Base-by-base conservation (phyloP, 2,888 invertebrate species). In the Helleia helle region DNA sequence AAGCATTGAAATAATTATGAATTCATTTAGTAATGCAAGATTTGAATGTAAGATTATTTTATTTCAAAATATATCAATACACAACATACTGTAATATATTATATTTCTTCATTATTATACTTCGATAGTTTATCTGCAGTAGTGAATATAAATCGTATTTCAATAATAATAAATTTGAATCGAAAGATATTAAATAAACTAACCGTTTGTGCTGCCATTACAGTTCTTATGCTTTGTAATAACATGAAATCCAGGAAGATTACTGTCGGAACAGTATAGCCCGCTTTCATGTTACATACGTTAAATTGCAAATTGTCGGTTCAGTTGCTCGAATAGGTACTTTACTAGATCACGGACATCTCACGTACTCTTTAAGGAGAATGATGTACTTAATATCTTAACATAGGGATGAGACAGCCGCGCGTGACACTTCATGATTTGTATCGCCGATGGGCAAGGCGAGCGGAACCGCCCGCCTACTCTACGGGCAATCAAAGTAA, bases 271-370 rank as follows among this genome's bases (percentile, higher is more conserved):
- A 50, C 56, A 52, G 61, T 71, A 71, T 66, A 69, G 72, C 72
- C 71, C 65, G 60, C 66, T 60, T 71, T 70, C 67, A 70, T 64
- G 64, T 65, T 47, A 50, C 56, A 58, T 64, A 62, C 70, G 68
- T 65, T 76, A 79, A 83, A 80, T 76, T 67, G 75, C 65, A 79
- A 79, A 81, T 77, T 75, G 77, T 60, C 57, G 65, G 72, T 68
- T 70, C 61, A 47, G 62, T 63, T 59, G 60, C 66, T 60, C 63
- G 57, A 57, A 64, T 70, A 65, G n/a, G n/a, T n/a, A n/a, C 62
- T 71, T 69, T 65, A 70, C 58, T 58, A 54, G 50, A 25, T 15
- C 42, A 48, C 44, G 48, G 49, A 56, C 50, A 47, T 42, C 48
- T 55, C 48, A 51, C 51, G 51, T 48, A 49, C 44, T 43, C 44